Percentiles rank a stretch among this genome's conserved stretches.
These are phyloP conservation scores for Neoseiulus cucumeris DNA, from an alignment of 1,140 invertebrate species.

Conservation along the genomic window DNA sequence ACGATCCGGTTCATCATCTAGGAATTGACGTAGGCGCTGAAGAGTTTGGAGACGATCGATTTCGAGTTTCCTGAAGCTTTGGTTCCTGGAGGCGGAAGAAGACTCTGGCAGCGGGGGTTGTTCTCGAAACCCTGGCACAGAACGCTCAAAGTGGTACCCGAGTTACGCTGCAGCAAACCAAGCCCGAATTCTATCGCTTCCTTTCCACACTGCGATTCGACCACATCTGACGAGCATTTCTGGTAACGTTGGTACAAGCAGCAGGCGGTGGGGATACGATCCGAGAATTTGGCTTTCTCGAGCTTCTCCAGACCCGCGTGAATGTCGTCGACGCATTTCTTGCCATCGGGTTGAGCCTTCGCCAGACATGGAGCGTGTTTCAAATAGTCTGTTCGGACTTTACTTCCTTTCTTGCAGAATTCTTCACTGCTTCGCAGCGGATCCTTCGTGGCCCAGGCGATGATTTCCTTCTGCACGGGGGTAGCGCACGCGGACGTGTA, in stretches of 20 bases:
- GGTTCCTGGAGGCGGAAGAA: neutral
- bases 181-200: neutral
- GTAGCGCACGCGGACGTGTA: slow-evolving; percentile 22
- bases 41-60: neutral
- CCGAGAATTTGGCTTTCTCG: neutral
- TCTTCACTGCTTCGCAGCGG: slow-evolving; percentile 18
- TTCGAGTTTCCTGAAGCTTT: neutral
- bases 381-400: slow-evolving; percentile 13
- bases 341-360: slow-evolving; percentile 4
- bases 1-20: neutral
- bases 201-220: slow-evolving; percentile 1
- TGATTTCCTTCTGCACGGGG: slow-evolving; percentile 21
- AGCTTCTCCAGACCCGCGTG: neutral
- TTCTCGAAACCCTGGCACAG: neutral
- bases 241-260: slow-evolving; percentile 15
- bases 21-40: neutral
- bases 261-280: slow-evolving; percentile 14
- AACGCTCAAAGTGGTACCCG: neutral
- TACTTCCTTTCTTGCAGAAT: slow-evolving; percentile 18
- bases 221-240: slow-evolving; percentile 12
- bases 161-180: neutral
- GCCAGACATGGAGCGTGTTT: slow-evolving; percentile 15
- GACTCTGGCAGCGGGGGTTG: neutral
- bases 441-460: slow-evolving; percentile 19
- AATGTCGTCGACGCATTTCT: neutral